Percentiles rank a stretch among this genome's conserved stretches.
Evolutionary conservation across 1,140 invertebrate species (phyloP).

Genomic region (Maconellicoccus hirsutus): DNA sequence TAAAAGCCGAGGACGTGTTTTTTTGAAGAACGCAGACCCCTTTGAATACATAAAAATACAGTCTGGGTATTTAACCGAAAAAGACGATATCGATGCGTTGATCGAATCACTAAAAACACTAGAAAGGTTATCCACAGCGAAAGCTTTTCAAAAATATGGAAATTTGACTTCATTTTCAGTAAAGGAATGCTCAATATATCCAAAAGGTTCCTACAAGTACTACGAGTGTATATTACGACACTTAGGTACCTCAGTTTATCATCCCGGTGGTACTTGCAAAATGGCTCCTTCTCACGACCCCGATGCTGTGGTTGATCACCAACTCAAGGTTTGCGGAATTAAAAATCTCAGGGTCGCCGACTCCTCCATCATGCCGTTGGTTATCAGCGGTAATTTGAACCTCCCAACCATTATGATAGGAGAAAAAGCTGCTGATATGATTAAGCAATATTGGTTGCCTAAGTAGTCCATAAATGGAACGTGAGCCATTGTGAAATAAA

Average conservation of each 20-base stretch:
- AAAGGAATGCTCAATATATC: conserved; percentile 50
- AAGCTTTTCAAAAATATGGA: conserved; percentile 27
- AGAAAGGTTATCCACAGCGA: conserved; percentile 33
- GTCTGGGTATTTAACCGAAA: conserved; percentile 37
- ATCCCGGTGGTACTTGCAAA: conserved; percentile 45
- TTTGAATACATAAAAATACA: conserved; percentile 40
- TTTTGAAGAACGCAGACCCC: conserved; percentile 36
- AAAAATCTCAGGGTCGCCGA: conserved; percentile 49
- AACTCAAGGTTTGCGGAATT: conserved; percentile 46
- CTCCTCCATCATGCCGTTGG: conserved; percentile 56
- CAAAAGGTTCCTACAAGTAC: neutral
- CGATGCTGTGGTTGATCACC: conserved; percentile 46
- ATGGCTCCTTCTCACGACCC: conserved; percentile 46
- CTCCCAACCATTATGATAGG: conserved; percentile 57
- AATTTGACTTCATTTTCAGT: neutral
- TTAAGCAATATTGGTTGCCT: conserved; percentile 44
- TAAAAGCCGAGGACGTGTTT: conserved; percentile 35
- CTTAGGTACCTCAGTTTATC: conserved; percentile 37
- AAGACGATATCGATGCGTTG: conserved; percentile 36
- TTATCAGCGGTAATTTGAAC: conserved; percentile 55
- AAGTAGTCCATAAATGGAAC: too few relatives aligned
- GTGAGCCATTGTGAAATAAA: too few relatives aligned
- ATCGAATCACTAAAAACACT: conserved; percentile 34
- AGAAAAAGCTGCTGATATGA: conserved; percentile 51
- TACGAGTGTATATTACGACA: conserved; percentile 2